Base-by-base conservation (phyloP, 1,140 invertebrate species). In the Diabrotica undecimpunctata region DNA sequence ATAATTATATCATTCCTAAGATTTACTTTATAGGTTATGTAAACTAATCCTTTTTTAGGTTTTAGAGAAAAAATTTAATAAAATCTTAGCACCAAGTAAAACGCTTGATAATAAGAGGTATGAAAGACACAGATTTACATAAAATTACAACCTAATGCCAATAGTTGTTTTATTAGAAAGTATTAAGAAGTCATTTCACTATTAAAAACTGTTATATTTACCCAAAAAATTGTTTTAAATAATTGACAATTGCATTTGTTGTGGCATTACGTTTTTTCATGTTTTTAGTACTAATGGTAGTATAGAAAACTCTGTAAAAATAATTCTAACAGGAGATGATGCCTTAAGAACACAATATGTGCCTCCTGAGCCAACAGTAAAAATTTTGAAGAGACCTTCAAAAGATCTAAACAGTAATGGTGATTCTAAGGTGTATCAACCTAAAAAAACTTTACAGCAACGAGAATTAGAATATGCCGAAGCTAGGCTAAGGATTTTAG, bases 391-490 rank as follows among this genome's bases (percentile, higher is more conserved):
- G 72, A 82, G 92, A 71, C 91, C 92, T 57, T 83, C 81, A 7
- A 79, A 81, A 67, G 78, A 81, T 65, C 75, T 74, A 38, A 79
- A 82, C 70, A 72, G 79, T 52, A 88, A 87, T 73, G 86, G 84
- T 60, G 88, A 91, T 69, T 80, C 72, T 13, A 88, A 86, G 76
- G 85, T 85, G 54, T 83, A 84, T 67, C 87, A 91, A 74, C 92
- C 91, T 46, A 87, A 91, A 51, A 94, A 94, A 80, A 92, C 91
- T 54, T 80, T 94, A 8, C 88, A 93, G 81, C 92, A 93, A 83
- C 83, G 93, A 72, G 90, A 94, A 79, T 90, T 91, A 73, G 93
- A 94, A 76, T 95, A 95, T 79, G 92, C 92, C 3, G 87, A 94
- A 78, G 92, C 92, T 25, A 84, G 93, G 61, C 83, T 91, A 61